Evolutionary conservation across 2,888 invertebrate species (phyloP).

Genomic region (Plebejus melissa): DNA sequence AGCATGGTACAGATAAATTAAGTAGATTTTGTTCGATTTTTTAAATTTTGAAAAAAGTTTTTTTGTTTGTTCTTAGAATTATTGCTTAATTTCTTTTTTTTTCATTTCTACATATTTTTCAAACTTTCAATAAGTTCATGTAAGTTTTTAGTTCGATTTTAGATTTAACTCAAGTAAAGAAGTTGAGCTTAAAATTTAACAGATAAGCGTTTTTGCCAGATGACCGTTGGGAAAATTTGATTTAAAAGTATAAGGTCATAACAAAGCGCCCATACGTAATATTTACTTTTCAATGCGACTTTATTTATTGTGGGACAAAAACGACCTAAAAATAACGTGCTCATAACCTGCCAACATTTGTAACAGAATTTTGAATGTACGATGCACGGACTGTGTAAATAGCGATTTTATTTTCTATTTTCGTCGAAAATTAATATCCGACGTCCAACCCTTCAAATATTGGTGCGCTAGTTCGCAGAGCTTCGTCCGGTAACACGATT

Average conservation of each 20-base stretch:
- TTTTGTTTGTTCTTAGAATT: neutral
- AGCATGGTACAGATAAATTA: neutral
- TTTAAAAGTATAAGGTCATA: too few species aligned
- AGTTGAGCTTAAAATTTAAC: too few species aligned
- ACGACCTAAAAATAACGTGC: neutral
- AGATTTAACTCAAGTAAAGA: too few species aligned
- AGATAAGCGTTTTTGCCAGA: too few species aligned
- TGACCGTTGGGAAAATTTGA: too few species aligned
- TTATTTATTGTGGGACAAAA: neutral
- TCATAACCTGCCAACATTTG: neutral
- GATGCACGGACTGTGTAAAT: neutral
- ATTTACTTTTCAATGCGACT: neutral
- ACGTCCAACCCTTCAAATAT: neutral
- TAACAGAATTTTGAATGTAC: neutral
- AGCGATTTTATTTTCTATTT: neutral
- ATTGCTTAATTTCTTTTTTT: neutral
- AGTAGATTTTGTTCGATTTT: constrained; percentile 25
- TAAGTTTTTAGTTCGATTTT: too few species aligned
- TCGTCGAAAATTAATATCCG: neutral
- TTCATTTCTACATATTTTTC: neutral
- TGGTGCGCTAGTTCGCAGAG: neutral
- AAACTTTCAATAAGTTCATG: too few species aligned
- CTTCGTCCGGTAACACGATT: neutral
- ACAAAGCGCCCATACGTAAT: neutral
- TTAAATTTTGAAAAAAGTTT: neutral